phyloP scores from a whole-genome alignment of 2,797 vertebrate genomes.

The Chaetophractus vellerosus region DNA sequence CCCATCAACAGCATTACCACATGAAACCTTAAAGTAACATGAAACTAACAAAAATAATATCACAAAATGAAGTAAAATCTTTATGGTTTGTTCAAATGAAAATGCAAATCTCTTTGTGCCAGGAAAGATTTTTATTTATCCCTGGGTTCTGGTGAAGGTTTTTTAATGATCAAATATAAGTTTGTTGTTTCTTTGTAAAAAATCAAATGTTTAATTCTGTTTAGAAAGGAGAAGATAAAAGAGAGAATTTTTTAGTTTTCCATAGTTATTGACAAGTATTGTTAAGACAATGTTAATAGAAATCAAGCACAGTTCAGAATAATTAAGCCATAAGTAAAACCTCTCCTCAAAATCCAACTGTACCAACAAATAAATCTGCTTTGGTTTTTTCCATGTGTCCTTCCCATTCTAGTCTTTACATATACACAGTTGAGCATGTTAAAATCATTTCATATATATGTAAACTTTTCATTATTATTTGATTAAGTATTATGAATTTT shows the following conservation, averaged over 20 bases:
- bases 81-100: neutral
- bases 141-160: neutral
- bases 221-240: neutral
- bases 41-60: neutral
- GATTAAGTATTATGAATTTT: neutral
- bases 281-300: neutral
- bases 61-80: neutral
- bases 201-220: neutral
- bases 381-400: neutral
- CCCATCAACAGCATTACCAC: neutral
- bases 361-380: neutral
- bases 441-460: neutral
- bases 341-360: neutral
- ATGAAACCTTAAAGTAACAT: neutral
- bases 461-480: neutral
- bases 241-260: neutral
- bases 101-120: neutral
- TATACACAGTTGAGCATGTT: neutral
- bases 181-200: neutral
- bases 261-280: neutral
- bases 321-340: neutral
- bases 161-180: neutral
- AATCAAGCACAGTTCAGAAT: neutral
- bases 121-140: neutral
- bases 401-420: neutral